Base-by-base conservation (phyloP, 2,888 invertebrate species). In the Andrena trimmerana region DNA sequence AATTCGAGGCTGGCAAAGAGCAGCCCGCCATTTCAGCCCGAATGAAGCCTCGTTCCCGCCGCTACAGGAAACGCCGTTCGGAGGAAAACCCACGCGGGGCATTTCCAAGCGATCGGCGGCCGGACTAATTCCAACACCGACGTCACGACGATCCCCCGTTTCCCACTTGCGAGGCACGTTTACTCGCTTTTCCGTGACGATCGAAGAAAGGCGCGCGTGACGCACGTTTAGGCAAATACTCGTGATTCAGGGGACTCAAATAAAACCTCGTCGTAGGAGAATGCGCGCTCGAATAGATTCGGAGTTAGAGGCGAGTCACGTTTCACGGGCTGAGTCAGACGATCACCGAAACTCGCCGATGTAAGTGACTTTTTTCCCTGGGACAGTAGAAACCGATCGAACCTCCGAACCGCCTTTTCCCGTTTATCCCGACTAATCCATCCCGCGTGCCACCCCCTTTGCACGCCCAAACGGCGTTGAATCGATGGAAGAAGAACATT, bases 181-280 rank as follows among this genome's bases (percentile, higher is more conserved):
- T 24, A 2, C 16, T 59, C n/a, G 27, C 5, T 59, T 42, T 57
- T 5, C 59, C 13, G 7, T 20, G 52, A 42, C 65, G 57, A 59
- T 29, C 27, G 50, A 48, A 24, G 29, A 36, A 24, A 24, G 10
- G 8, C 31, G 36, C 20, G 27, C 48, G 31, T 76, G 76, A 74
- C 75, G 62, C 48, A 68, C 48, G n/a, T 72, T 29, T 29, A 50
- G 52, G 66, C 54, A 59, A 20, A 73, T 7, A n/a, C 67, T 65
- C 65, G 69, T 77, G 74, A 81, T 72, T 78, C 75, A 76, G 67
- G 68, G 70, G 77, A 57, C 57, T 42, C 65, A 70, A 83, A 81
- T 76, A 73, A 33, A 73, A 33, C 59, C 33, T 42, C 31, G 24
- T 16, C 3, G 57, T 54, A 57, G 66, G 54, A 36, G 62, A 52